These are phyloP conservation scores for Laterallus jamaicensis DNA, from an alignment of 2,113 vertebrate genomes.

Conservation along the genomic window DNA sequence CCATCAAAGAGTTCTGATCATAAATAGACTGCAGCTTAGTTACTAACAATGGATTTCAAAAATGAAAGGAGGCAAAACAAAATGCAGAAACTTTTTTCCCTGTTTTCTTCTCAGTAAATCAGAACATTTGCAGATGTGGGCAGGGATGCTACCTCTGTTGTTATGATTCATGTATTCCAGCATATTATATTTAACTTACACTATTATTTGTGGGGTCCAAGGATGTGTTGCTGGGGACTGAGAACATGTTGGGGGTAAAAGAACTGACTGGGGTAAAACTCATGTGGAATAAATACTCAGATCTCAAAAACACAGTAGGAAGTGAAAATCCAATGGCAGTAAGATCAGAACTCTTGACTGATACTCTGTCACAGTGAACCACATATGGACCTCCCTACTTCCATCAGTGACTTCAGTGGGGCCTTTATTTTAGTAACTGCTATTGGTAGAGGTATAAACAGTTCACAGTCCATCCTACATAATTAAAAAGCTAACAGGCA, in stretches of 20 bases:
- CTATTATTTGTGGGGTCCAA: neutral
- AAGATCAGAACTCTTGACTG: neutral
- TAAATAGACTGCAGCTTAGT: conserved; percentile 19
- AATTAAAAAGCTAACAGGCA: neutral
- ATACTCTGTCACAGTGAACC: neutral
- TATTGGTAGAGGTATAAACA: neutral
- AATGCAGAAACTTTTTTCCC: conserved; percentile 8
- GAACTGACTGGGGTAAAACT: neutral
- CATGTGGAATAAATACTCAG: neutral
- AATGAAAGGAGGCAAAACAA: neutral
- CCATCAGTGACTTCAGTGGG: neutral
- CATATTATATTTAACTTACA: neutral
- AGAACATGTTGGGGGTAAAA: neutral
- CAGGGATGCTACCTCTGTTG: neutral
- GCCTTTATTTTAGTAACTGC: neutral
- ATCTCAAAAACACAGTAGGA: neutral
- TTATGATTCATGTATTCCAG: neutral
- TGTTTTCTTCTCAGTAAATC: conserved; percentile 36
- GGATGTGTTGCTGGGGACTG: neutral
- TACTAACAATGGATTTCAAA: conserved; percentile 18
- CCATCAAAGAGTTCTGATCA: neutral
- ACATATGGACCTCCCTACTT: neutral
- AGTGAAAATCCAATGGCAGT: neutral
- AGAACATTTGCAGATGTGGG: neutral
- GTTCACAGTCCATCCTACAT: neutral